These are phyloP conservation scores for Acanthosoma haemorrhoidale DNA, from an alignment of 2,888 invertebrate species.

Conservation along the genomic window DNA sequence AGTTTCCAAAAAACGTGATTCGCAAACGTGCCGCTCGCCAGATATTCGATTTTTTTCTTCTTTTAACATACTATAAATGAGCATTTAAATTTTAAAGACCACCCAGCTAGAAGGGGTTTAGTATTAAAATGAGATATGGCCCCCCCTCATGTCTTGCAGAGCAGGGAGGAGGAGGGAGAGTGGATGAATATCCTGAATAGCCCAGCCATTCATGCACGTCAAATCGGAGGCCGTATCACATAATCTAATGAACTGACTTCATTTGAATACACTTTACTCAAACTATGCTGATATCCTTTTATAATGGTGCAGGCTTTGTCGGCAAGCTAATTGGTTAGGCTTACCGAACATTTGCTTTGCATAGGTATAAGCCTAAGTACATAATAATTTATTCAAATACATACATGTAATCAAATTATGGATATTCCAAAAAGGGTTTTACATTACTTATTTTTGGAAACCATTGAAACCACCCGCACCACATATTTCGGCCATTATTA, in stretches of 20 bases:
- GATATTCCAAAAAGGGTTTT: too few relatives aligned
- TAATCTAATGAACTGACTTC: slow-evolving; percentile 10
- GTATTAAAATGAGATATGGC: neutral
- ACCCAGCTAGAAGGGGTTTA: neutral
- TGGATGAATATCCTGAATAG: neutral
- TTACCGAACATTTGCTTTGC: too few relatives aligned
- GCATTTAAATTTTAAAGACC: neutral
- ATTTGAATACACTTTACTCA: slow-evolving; percentile 9
- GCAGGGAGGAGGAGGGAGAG: neutral
- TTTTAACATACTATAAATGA: neutral
- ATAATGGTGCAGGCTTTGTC: neutral
- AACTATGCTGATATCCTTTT: neutral
- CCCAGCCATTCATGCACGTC: slow-evolving; percentile 1
- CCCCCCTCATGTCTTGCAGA: neutral
- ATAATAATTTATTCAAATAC: too few relatives aligned
- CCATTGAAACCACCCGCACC: too few relatives aligned
- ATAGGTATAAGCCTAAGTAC: too few relatives aligned
- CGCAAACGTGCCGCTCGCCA: neutral
- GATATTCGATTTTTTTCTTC: neutral
- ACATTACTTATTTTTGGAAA: too few relatives aligned
- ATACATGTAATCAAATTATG: too few relatives aligned
- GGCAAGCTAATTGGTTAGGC: too few relatives aligned
- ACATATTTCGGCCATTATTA: too few relatives aligned
- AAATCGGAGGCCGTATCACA: neutral
- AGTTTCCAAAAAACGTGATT: neutral